These are phyloP conservation scores for Leptestheria dahalacensis DNA, from an alignment of 1,140 invertebrate genomes.

Conservation along the genomic window DNA sequence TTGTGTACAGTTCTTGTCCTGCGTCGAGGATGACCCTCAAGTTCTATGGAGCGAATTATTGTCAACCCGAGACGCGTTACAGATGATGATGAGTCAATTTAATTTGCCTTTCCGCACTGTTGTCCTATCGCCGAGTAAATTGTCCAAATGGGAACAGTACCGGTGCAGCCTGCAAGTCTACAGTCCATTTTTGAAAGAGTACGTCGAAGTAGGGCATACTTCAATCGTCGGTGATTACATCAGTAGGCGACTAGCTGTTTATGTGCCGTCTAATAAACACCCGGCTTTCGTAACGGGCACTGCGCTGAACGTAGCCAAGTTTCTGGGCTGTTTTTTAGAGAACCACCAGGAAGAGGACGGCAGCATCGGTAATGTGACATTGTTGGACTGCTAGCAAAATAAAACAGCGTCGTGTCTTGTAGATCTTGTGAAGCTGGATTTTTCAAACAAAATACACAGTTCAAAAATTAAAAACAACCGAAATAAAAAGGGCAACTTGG, in stretches of 20 bases:
- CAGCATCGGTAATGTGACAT: background rate
- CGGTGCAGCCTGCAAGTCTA: slow-evolving; percentile 47
- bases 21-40: slow-evolving; percentile 27
- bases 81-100: slow-evolving; percentile 37
- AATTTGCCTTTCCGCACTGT: slow-evolving; percentile 44
- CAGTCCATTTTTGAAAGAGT: slow-evolving; percentile 37
- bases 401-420: background rate
- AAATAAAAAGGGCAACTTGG: background rate
- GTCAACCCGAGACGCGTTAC: slow-evolving; percentile 30
- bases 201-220: slow-evolving; percentile 47
- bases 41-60: slow-evolving; percentile 33
- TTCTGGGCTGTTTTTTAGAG: background rate
- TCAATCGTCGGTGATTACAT: slow-evolving; percentile 44
- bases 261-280: slow-evolving; percentile 39
- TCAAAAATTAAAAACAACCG: background rate
- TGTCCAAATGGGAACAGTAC: slow-evolving; percentile 42
- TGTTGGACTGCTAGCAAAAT: background rate
- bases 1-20: slow-evolving; percentile 38
- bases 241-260: slow-evolving; percentile 44
- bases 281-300: slow-evolving; percentile 43
- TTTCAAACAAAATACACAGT: background rate
- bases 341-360: background rate
- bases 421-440: background rate
- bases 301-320: slow-evolving; percentile 27
- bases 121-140: slow-evolving; percentile 34